Evolutionary conservation across 2,797 vertebrate species (phyloP).

Genomic region (Sternarchorhynchus goeldii): DNA sequence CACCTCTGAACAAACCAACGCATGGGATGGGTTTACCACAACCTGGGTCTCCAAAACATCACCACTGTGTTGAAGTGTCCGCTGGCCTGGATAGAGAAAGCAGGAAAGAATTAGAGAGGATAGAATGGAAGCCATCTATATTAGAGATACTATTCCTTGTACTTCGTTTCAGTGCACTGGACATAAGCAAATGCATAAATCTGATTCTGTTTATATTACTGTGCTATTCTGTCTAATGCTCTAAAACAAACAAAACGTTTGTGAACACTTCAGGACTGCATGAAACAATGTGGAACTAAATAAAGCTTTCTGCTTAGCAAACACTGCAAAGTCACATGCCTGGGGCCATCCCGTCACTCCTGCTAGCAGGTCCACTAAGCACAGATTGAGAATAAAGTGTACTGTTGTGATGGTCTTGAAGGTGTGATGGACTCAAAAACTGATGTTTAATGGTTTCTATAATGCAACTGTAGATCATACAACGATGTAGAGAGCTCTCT

Average conservation of each 20-base stretch:
- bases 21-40: conserved; percentile 85
- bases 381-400: neutral
- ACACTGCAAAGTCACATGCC: conserved; percentile 1
- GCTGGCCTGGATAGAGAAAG: conserved; percentile 76
- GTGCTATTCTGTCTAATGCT: neutral
- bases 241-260: conserved; percentile 4
- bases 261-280: conserved; percentile 1
- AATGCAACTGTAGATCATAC: neutral
- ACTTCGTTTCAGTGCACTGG: neutral
- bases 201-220: neutral
- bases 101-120: neutral
- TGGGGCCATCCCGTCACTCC: too few relatives aligned
- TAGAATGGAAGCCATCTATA: too few relatives aligned
- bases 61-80: conserved; percentile 86
- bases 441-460: neutral
- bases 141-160: too few relatives aligned
- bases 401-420: neutral
- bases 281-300: neutral
- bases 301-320: neutral
- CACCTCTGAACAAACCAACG: conserved; percentile 88
- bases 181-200: neutral
- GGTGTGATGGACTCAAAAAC: neutral
- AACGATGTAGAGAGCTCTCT: neutral
- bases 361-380: too few relatives aligned
- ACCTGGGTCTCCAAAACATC: conserved; percentile 87